These are phyloP conservation scores for Trachemys scripta DNA, from an alignment of 2,113 vertebrate genomes.

Conservation along the genomic window DNA sequence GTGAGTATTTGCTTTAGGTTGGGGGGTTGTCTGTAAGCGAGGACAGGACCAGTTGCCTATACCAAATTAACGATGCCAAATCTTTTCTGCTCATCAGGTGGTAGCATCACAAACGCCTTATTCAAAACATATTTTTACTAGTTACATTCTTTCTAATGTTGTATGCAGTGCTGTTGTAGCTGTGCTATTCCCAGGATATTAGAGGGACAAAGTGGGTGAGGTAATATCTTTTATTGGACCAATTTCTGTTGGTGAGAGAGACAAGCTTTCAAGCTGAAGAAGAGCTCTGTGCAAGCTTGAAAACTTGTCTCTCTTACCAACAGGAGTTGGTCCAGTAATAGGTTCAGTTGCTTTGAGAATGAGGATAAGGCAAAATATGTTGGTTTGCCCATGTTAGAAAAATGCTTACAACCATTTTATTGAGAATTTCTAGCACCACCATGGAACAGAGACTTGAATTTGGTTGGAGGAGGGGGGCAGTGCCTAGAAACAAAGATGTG, in stretches of 20 bases:
- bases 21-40: too few relatives aligned
- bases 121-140: not conserved
- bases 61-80: not conserved
- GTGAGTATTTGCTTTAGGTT: too few relatives aligned
- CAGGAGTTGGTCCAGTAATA: not conserved
- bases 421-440: not conserved
- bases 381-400: not conserved
- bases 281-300: not conserved
- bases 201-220: not conserved
- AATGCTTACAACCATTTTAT: not conserved
- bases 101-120: not conserved
- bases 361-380: not conserved
- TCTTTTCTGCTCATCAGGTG: not conserved
- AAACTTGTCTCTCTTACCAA: not conserved
- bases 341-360: not conserved
- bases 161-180: not conserved
- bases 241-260: not conserved
- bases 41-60: not conserved
- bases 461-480: not conserved
- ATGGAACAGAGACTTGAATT: not conserved
- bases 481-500: not conserved
- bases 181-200: not conserved
- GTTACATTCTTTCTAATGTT: not conserved
- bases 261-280: not conserved
- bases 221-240: not conserved